Evolutionary conservation across 2,113 vertebrate genomes (phyloP), one percentile per base, ranked within the genome.

Genomic region (Thamnophis sirtalis): DNA sequence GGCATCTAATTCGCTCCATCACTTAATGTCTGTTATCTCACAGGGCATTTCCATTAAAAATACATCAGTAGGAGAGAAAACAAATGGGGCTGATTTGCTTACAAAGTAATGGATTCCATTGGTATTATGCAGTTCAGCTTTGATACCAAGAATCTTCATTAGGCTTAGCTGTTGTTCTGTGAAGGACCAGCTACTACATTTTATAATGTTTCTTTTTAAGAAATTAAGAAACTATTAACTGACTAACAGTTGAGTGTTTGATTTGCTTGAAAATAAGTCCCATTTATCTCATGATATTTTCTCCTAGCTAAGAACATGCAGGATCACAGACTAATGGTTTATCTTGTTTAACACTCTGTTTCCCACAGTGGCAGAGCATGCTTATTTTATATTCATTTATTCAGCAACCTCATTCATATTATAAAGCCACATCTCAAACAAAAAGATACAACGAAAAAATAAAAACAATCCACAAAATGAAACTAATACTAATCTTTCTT

Each of bases 1-100:
- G 92, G 26, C 9, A 93, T 87, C 55, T 92, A 90, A 90, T 33
- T 0, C 10, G 92, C 26, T 93, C 5, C 33, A 84, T 88, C 91
- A 80, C 43, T 86, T 92, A 94, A 89, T 94, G 94, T 51, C 26
- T 90, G 8, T 28, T 95, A 56, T 0, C 0, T 50, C 91, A 51
- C 24, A 85, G 63, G 22, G 89, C 33, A 92, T 11, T 48, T 91
- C 38, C 87, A 95, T 94, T 94, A 94, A 95, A 94, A 95, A 93
- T 86, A 84, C 13, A 91, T 90, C 56, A 94, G 38, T 33, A 5
- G 51, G 93, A 95, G 93, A 33, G 48, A 94, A 95, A 95, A 91
- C 3, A 93, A 94, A 92, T 28, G 0, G 22, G 93, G 95, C 90
- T 91, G 26, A 92, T 94, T 93, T 93, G 38, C 28, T 96, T 96